Evolutionary conservation across 2,888 invertebrate genomes (phyloP), one percentile per base, ranked within the genome.

Genomic region (Drosophila paramelanica): DNA sequence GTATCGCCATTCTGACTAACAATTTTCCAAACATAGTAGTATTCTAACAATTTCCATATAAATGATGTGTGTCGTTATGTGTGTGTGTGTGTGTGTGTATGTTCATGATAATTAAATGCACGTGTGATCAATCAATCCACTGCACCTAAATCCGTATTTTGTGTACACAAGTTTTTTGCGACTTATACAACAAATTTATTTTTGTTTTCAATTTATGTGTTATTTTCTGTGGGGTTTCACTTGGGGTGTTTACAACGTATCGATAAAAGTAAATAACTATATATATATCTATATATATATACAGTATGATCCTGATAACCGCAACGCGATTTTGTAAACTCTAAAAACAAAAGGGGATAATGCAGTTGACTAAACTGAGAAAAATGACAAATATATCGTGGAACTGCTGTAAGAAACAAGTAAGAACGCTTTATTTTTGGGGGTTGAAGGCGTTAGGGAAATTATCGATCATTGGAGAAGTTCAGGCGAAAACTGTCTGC

Each of bases 1-100:
- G 13, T 33, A 31, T 14, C 27, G 31, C n/a, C 31, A 20, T 23
- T 31, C 45, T 7, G 46, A 56, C 38, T 27, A 27, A 27, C 10
- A 51, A 38, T 38, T 38, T 38, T 33, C 51, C 14, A 55, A 3
- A 31, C 10, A 17, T 7, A 10, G 8, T 23, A n/a, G 20, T 41
- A 49, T 36, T 42, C 27, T 47, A 47, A 39, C 11, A 43, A 43
- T 20, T 43, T n/a, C 13, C 14, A 53, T 31, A 52, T 31, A 36
- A 1, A 5, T 23, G n/a, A 27, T 36, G n/a, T 36, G 14, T 39
- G 13, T 33, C n/a, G 11, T 57, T n/a, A 2, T 47, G 3, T 31
- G 3, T 41, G 31, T 59, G 17, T 43, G 3, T 39, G 11, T 13
- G 1, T 41, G 11, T n/a, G 36, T 47, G 20, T n/a, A 10, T 56